Percentiles rank a stretch among this genome's conserved stretches.
Evolutionary conservation across 2,888 invertebrate species (phyloP).

Genomic region (Hermodice carunculata): DNA sequence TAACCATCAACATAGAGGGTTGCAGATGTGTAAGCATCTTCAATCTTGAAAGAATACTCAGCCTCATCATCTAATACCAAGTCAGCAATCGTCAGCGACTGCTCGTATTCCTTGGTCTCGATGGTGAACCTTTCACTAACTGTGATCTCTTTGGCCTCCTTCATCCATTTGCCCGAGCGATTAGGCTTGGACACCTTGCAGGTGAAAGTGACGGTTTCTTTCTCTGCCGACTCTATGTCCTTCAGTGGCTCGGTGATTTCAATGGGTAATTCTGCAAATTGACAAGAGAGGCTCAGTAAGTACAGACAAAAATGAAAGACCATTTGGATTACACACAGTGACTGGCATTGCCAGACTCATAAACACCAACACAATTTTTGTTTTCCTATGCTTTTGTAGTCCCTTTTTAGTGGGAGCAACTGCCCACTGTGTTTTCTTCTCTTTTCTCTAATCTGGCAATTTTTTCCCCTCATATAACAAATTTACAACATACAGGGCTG

Average conservation of each 20-base stretch:
- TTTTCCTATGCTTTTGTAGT: too few relatives aligned
- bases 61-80: slow-evolving; percentile 84
- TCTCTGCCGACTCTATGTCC: slow-evolving; percentile 44
- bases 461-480: too few relatives aligned
- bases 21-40: slow-evolving; percentile 27
- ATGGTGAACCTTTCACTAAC: slow-evolving; percentile 17
- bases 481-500: too few relatives aligned
- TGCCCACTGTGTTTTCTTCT: too few relatives aligned
- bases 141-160: slow-evolving; percentile 51
- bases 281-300: too few relatives aligned
- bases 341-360: too few relatives aligned
- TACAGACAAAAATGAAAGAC: too few relatives aligned
- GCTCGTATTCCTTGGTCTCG: slow-evolving; percentile 48
- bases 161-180: slow-evolving; percentile 65
- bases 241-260: slow-evolving; percentile 38
- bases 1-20: slow-evolving; percentile 24
- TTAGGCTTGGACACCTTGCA: slow-evolving; percentile 72
- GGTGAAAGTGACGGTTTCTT: slow-evolving; percentile 54
- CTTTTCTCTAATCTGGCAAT: too few relatives aligned
- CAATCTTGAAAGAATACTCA: slow-evolving; percentile 79
- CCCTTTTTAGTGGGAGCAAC: too few relatives aligned
- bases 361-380: too few relatives aligned
- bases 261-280: slow-evolving; percentile 53
- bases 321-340: too few relatives aligned
- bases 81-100: slow-evolving; percentile 83